phyloP scores from a whole-genome alignment of 2,888 invertebrate species.

The Chymomyza amoena region DNA sequence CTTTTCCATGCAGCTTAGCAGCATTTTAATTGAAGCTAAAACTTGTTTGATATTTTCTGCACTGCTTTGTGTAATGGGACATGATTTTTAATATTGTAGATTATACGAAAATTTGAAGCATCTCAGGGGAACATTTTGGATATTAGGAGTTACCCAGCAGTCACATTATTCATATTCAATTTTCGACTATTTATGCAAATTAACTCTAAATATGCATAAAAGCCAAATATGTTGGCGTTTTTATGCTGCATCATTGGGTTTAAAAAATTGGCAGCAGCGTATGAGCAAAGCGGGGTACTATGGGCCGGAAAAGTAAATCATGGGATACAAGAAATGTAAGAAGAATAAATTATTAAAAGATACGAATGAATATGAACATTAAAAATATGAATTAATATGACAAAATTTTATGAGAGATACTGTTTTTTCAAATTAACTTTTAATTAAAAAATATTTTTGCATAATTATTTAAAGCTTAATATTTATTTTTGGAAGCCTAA shows the following conservation, averaged over 20 bases:
- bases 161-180: constrained; percentile 64
- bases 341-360: too few relatives aligned
- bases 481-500: too few relatives aligned
- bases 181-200: constrained; percentile 73
- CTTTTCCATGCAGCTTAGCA: constrained; percentile 17
- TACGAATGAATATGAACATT: too few relatives aligned
- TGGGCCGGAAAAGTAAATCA: not conserved
- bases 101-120: constrained; percentile 38
- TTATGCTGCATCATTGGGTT: constrained; percentile 21
- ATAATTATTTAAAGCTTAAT: too few relatives aligned
- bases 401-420: too few relatives aligned
- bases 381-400: too few relatives aligned
- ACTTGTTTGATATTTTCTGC: not conserved
- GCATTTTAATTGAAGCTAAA: constrained; percentile 16
- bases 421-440: too few relatives aligned
- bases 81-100: constrained; percentile 60
- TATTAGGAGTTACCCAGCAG: constrained; percentile 51
- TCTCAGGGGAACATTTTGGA: constrained; percentile 24
- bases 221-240: constrained; percentile 63
- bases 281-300: not conserved
- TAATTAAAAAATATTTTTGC: too few relatives aligned
- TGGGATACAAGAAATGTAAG: not conserved
- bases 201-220: constrained; percentile 68
- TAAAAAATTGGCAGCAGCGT: not conserved
- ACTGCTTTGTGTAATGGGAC: constrained; percentile 17